Percentiles rank a stretch among this genome's conserved stretches.
phyloP scores from a whole-genome alignment of 2,888 invertebrate genomes.

The Pristionchus fissidentatus region DNA sequence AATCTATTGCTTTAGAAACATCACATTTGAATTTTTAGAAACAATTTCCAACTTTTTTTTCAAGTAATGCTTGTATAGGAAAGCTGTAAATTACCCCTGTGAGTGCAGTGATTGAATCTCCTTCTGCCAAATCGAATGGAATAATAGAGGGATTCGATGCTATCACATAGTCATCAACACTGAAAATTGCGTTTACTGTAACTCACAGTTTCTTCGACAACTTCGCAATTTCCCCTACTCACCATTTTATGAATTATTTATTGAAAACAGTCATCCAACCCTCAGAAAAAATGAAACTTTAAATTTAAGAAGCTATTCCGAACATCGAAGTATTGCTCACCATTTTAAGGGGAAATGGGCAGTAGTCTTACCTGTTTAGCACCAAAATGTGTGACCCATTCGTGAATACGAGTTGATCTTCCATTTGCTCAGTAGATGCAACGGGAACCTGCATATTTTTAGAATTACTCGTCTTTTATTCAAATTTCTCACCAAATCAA shows the following conservation, averaged over 20 bases:
- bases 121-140: conserved; percentile 41
- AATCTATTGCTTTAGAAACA: background rate
- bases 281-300: no score
- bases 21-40: no score
- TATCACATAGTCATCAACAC: conserved; percentile 45
- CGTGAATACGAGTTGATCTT: conserved; percentile 38
- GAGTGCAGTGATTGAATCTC: conserved; percentile 33
- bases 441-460: background rate
- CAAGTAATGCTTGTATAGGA: no score
- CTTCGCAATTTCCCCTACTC: background rate
- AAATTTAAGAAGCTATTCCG: no score
- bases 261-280: no score
- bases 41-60: no score
- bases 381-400: conserved; percentile 29
- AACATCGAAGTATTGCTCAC: no score
- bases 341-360: no score
- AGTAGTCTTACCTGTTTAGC: conserved; percentile 8
- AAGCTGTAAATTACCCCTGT: conserved; percentile 16
- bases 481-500: conserved; percentile 33
- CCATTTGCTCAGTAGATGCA: background rate
- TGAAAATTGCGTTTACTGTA: no score
- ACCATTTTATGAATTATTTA: background rate
- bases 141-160: conserved; percentile 24
- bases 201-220: no score
- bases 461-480: background rate